Evolutionary conservation across 2,888 invertebrate genomes (phyloP), one percentile per base, ranked within the genome.

Genomic region (Cheilosia vulpina): DNA sequence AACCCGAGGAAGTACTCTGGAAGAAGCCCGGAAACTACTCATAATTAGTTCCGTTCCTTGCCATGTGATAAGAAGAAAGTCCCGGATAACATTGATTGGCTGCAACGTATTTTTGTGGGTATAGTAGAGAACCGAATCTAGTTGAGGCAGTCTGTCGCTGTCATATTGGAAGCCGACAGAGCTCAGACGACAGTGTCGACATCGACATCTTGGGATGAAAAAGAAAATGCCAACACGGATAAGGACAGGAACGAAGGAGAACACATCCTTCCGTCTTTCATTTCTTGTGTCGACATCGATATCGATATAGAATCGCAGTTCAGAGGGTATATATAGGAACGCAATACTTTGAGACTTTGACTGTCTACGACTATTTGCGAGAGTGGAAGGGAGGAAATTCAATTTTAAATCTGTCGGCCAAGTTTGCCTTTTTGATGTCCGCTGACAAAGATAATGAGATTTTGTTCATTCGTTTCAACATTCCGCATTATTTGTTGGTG

Each of bases 31-130:
- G 85, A 85, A 85, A 85, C 85, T 85, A 85, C 71, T 85, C 85
- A 85, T 85, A 85, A 85, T 85, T 85, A 85, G 85, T 85, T 85
- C 85, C 85, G 85, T 85, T 77, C 68, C 76, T 72, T 81, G 85
- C 68, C 71, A 85, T 85, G 72, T 77, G 81, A 85, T 81, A 81
- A 77, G 76, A 27, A 47, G 52, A 27, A 55, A 52, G 13, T 4
- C 17, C 57, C 41, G 76, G 76, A 72, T 71, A 80, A 52, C 76
- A 81, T 72, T 81, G 80, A 81, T 76, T 85, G 81, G 76, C 66
- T 85, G 76, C 66, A 76, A 52, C 57, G 38, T 57, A 38, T 63
- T 76, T 53, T 68, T 65, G 19, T 45, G 47, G 41, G n/a, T 43
- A 31, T 27, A 27, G 7, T 6, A 50, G 24, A 45, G 6, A 65